Base-by-base conservation (phyloP, 2,888 invertebrate species). In the Napeogenes inachia region DNA sequence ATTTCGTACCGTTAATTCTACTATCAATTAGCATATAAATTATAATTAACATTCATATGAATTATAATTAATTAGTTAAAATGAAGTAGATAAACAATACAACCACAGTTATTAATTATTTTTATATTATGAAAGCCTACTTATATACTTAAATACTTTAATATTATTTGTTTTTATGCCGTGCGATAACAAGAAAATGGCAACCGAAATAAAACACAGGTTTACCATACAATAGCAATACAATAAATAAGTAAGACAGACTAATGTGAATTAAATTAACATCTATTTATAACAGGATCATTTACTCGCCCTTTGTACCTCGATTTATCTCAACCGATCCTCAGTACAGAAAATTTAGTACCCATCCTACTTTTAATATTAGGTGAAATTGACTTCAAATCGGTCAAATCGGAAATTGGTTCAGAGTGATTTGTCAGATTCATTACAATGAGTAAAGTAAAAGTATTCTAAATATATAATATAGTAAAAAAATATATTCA, bases 301-400 rank as follows among this genome's bases (percentile, higher is more conserved):
- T 12, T 56, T 33, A 56, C 45, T 30, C 53, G 50, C 50, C 59
- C 32, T 59, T 56, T 59, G 45, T 59, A 59, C 59, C 45, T 62
- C 56, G 58, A 62, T 62, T 56, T 62, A 35, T 45, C 42, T 59
- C 8, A 50, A 56, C 33, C 53, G 53, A 62, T 59, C 62, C 45
- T 8, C 50, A 62, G 59, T 53, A 62, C 45, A 45, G 59, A 56
- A 62, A 59, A 59, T 62, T 62, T 56, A 50, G 30, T 46, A 62
- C 30, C 55, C 59, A 50, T 32, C 54, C 46, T 13, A 55, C 45
- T 47, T 59, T 45, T 21, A 35, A 59, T 56, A 59, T 59, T 56
- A 59, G 46, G 38, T 56, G 38, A 59, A 56, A 59, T 50, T 54
- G 56, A 54, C 35, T 21, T 45, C 45, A 59, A 59, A 59, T 56